Evolutionary conservation across 2,888 invertebrate species (phyloP).

Genomic region (Cosmopolites sordidus): DNA sequence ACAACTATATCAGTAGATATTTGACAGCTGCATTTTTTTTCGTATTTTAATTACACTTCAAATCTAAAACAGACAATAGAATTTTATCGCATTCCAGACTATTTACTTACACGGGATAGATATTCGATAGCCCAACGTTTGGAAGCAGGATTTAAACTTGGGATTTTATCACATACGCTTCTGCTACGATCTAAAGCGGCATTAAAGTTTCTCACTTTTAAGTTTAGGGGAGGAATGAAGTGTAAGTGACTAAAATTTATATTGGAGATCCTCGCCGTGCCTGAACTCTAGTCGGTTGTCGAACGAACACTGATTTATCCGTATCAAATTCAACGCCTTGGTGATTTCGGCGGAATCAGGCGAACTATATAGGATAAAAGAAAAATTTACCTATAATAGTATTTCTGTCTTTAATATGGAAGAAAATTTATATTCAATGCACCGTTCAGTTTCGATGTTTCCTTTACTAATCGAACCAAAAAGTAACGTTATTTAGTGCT

Average conservation of each 20-base stretch:
- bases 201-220: slow-evolving; percentile 3
- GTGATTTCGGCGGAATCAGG: slow-evolving; percentile 42
- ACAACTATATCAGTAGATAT: too few relatives aligned
- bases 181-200: not conserved
- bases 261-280: slow-evolving; percentile 1
- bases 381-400: too few relatives aligned
- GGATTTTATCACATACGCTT: not conserved
- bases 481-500: too few relatives aligned
- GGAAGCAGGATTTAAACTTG: not conserved
- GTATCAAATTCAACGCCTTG: slow-evolving; percentile 42
- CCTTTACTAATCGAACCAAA: too few relatives aligned
- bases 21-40: too few relatives aligned
- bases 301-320: slow-evolving; percentile 39
- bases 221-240: slow-evolving; percentile 1
- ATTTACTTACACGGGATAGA: not conserved
- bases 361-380: slow-evolving; percentile 33
- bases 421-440: too few relatives aligned
- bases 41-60: too few relatives aligned
- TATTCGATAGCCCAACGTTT: not conserved
- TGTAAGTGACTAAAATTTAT: slow-evolving; percentile 5
- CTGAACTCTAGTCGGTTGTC: slow-evolving; percentile 29
- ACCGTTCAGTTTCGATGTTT: too few relatives aligned
- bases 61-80: too few relatives aligned
- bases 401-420: too few relatives aligned
- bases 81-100: too few relatives aligned